Percentiles rank a stretch among this genome's conserved stretches.
phyloP scores from a whole-genome alignment of 2,888 invertebrate genomes.

The Leptinotarsa haldemani region DNA sequence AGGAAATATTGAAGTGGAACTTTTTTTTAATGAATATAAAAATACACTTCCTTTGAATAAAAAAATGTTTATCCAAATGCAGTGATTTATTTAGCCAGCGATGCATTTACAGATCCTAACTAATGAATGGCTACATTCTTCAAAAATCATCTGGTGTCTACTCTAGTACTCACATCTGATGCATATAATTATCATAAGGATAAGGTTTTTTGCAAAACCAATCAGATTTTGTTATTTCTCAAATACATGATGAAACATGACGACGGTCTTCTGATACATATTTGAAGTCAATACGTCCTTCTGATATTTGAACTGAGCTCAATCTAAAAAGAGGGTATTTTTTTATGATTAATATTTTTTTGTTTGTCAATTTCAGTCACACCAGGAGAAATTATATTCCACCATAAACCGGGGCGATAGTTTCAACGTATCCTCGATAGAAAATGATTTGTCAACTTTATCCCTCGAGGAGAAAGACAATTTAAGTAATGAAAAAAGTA shows the following conservation, averaged over 20 bases:
- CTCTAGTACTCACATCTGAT: conserved; percentile 11
- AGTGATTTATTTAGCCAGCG: no score
- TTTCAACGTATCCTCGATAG: conserved; percentile 34
- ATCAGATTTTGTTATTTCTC: background rate
- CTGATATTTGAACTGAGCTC: conserved; percentile 37
- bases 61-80: no score
- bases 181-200: no score
- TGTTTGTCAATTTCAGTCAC: conserved; percentile 48
- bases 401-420: conserved; percentile 38
- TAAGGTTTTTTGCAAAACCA: background rate
- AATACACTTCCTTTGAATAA: no score
- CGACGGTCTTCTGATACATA: conserved; percentile 60
- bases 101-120: background rate
- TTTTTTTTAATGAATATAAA: no score
- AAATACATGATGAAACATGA: conserved; percentile 53
- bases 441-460: conserved; percentile 34
- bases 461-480: conserved; percentile 31
- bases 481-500: conserved; percentile 33
- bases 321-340: background rate
- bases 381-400: conserved; percentile 45
- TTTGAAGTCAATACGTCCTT: conserved; percentile 51
- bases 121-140: no score
- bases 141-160: no score
- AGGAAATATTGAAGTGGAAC: no score
- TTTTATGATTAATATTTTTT: conserved; percentile 5